Evolutionary conservation across 1,140 invertebrate species (phyloP), one percentile per base, ranked within the genome.

Genomic region (Drosophila elegans): DNA sequence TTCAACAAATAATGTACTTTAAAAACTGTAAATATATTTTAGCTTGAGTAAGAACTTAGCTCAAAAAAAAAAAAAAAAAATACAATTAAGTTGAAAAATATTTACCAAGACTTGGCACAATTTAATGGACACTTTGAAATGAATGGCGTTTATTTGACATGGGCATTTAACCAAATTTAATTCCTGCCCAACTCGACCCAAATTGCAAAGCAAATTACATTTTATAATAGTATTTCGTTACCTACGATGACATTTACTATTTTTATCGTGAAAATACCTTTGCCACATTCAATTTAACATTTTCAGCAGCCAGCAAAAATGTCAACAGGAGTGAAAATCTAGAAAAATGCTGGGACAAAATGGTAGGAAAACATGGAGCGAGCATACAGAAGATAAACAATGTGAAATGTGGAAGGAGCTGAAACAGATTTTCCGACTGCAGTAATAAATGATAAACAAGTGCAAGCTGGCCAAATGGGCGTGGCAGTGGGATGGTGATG

Each of bases 371-470:
- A 39, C 34, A 51, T 5, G 5, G 3, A 42, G 16, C 21, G 6
- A 41, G 48, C 39, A 49, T 46, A 46, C 62, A 48, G 38, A 71
- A 69, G 67, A 46, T 64, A 71, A 71, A 71, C 67, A 71, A 69
- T 71, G 64, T 56, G 67, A 71, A 71, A 71, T 71, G 67, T 34
- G 48, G 67, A 41, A 56, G 68, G 21, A 71, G 38, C 68, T 57
- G 67, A 74, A 78, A 78, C 64, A 63, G 71, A 80, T 81, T 80
- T 81, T 67, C 68, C 72, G 69, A 80, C 80, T 84, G 80, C 76
- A 80, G 80, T 84, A 84, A 83, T 83, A 83, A 84, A 83, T 83
- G 80, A 83, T 83, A 83, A 83, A 80, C 80, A 83, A 83, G 80
- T 84, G 80, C 80, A 84, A 67, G 80, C 75, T 84, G 80, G 80